Evolutionary conservation across 2,113 vertebrate genomes (phyloP).

Genomic region (Amblyornis subalaris): DNA sequence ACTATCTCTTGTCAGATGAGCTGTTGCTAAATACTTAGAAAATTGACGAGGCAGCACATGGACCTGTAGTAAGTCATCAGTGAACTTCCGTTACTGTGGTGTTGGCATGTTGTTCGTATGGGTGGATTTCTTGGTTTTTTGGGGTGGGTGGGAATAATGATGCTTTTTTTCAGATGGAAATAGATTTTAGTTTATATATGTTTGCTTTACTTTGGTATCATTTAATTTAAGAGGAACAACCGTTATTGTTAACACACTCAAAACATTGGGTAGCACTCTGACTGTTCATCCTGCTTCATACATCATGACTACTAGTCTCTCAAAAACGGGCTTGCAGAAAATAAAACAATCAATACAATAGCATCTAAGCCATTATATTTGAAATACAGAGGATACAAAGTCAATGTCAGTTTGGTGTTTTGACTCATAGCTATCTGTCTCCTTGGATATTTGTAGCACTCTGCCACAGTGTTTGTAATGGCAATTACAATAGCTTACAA

Average conservation of each 20-base stretch:
- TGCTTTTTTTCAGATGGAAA: not conserved
- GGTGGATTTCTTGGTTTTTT: not conserved
- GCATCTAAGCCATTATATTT: not conserved
- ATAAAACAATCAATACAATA: not conserved
- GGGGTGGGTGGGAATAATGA: not conserved
- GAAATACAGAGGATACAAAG: not conserved
- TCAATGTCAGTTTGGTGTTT: not conserved
- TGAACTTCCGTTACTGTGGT: not conserved
- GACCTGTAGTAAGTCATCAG: not conserved
- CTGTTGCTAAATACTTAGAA: not conserved
- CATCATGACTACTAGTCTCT: not conserved
- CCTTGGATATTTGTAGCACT: not conserved
- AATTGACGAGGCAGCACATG: not conserved
- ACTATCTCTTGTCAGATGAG: not conserved
- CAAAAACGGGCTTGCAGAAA: not conserved
- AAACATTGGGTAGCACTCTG: not conserved
- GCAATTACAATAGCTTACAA: not conserved
- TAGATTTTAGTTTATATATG: not conserved
- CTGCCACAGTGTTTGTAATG: not conserved
- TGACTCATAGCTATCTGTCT: not conserved
- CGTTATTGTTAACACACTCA: not conserved
- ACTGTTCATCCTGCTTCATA: not conserved
- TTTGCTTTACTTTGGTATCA: not conserved
- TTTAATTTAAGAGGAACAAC: not conserved
- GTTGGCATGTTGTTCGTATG: not conserved